Percentiles rank a stretch among this genome's conserved stretches.
Evolutionary conservation across 1,140 invertebrate genomes (phyloP).

Genomic region (Trichoplusia ni): DNA sequence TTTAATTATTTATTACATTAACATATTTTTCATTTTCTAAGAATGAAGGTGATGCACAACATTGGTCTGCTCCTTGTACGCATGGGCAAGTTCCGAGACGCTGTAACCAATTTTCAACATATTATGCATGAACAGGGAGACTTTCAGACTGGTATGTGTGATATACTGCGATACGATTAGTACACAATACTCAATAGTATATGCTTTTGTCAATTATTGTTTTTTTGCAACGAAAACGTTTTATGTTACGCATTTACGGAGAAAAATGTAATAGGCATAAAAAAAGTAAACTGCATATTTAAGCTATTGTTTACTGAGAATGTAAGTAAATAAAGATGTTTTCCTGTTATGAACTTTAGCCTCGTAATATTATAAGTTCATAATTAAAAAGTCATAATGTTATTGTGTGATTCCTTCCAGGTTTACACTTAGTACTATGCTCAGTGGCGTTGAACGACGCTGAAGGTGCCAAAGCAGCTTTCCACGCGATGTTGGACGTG

Average conservation of each 20-base stretch:
- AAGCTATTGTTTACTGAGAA: too few species aligned
- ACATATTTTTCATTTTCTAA: slow-evolving; percentile 75
- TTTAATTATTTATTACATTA: too few species aligned
- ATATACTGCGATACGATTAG: too few species aligned
- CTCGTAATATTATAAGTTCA: too few species aligned
- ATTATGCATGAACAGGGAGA: slow-evolving; percentile 98
- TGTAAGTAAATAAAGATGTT: too few species aligned
- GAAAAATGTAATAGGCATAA: too few species aligned
- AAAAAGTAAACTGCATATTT: too few species aligned
- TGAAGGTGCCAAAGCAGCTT: slow-evolving; percentile 96
- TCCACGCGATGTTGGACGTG: slow-evolving; percentile 94
- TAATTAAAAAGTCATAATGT: background rate
- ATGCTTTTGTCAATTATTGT: too few species aligned
- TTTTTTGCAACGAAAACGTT: too few species aligned
- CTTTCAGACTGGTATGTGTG: slow-evolving; percentile 86
- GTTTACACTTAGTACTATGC: slow-evolving; percentile 95
- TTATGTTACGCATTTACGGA: too few species aligned
- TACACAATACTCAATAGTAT: too few species aligned
- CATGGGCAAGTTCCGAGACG: slow-evolving; percentile 98
- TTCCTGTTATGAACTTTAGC: too few species aligned
- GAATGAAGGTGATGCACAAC: slow-evolving; percentile 99
- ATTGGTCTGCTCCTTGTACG: slow-evolving; percentile 97
- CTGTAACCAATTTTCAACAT: slow-evolving; percentile 97
- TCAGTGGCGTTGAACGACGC: slow-evolving; percentile 96
- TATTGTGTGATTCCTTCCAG: slow-evolving; percentile 58